Base-by-base conservation (phyloP, 2,888 invertebrate genomes). In the Alcis repandata region DNA sequence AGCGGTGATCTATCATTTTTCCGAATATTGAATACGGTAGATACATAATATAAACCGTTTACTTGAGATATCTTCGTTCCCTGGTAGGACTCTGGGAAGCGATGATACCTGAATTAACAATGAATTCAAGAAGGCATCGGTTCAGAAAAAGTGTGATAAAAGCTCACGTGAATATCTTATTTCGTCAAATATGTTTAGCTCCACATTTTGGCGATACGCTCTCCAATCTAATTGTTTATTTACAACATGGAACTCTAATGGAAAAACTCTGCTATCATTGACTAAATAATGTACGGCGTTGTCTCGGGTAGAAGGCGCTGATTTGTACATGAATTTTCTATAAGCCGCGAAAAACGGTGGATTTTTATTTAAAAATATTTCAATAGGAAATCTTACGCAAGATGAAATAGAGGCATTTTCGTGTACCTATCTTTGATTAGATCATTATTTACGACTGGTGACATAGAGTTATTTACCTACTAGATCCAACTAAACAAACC, bases 211-310 rank as follows among this genome's bases (percentile, higher is more conserved):
- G 62, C 63, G 58, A 58, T 62, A 67, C 68, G 17, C 40, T 61
- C 58, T 62, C 66, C 48, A 46, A 59, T 59, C 48, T 54, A 60
- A 65, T 76, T 75, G 70, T 74, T 77, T 73, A 73, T 74, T 73
- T 75, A 72, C 69, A 66, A 62, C 63, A 59, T 54, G 59, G 67
- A 68, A 63, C 64, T 68, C 68, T 77, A 75, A 78, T 76, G 71
- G 72, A 72, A 75, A 72, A 75, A 74, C 72, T 64, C 45, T 73
- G 74, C 74, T 76, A 70, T 68, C 74, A 73, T 70, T 61, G 57
- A 59, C 60, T 75, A 70, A 68, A 73, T 75, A 73, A 75, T 75
- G 68, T 72, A 71, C 62, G 71, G 63, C 49, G 66, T 63, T 70
- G 69, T 73, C 71, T 69, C 63, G 64, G 58, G 69, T 62, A 67